phyloP scores from a whole-genome alignment of 2,888 invertebrate species.

The Macroteleia sp. region DNA sequence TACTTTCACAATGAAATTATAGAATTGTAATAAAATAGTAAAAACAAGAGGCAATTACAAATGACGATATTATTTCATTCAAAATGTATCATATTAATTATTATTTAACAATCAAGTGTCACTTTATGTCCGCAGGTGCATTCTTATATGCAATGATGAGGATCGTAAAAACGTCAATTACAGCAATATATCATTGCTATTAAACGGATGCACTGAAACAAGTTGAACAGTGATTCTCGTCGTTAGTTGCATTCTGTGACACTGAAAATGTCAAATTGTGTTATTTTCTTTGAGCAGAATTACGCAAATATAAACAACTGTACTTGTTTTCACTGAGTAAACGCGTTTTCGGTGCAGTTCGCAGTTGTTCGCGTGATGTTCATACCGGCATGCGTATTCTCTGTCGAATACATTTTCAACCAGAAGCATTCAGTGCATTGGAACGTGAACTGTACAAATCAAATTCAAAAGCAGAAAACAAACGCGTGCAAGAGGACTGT shows the following conservation, averaged over 20 bases:
- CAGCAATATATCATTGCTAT: too few species aligned
- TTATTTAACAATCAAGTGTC: too few species aligned
- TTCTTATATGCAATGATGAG: too few species aligned
- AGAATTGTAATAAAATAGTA: too few species aligned
- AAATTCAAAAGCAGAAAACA: slow-evolving; percentile 20
- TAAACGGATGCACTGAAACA: too few species aligned
- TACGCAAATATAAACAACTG: background rate
- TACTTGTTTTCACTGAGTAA: background rate
- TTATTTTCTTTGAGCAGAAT: background rate
- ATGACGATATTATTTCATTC: too few species aligned
- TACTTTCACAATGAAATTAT: too few species aligned
- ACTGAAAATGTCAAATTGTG: background rate
- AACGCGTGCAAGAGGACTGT: slow-evolving; percentile 1
- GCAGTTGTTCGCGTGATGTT: slow-evolving; percentile 11
- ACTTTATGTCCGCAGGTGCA: too few species aligned
- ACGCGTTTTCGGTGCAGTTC: background rate
- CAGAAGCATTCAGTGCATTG: slow-evolving; percentile 4
- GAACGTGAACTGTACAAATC: slow-evolving; percentile 19
- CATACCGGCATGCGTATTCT: slow-evolving; percentile 13
- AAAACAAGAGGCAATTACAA: too few species aligned
- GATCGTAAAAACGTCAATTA: background rate
- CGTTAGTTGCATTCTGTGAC: background rate
- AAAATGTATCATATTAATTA: too few species aligned
- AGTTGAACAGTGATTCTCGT: background rate
- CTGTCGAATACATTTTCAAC: slow-evolving; percentile 1